phyloP scores from a whole-genome alignment of 2,797 vertebrate genomes.

The Spatula versicolor region DNA sequence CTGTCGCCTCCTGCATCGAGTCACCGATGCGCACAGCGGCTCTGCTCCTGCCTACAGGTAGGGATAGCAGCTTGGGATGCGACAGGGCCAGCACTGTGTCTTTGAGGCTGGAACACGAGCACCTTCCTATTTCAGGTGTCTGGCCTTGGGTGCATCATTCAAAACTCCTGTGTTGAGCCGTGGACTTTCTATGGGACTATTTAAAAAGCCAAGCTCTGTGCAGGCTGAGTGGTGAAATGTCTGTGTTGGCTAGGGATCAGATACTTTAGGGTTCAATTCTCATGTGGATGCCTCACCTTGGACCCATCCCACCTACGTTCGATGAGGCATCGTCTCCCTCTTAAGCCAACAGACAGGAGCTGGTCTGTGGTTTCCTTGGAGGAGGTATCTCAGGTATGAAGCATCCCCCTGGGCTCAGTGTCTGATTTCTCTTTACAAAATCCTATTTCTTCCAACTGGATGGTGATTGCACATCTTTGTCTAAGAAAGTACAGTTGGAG shows the following conservation, averaged over 20 bases:
- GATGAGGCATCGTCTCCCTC: not conserved
- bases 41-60: not conserved
- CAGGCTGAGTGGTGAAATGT: not conserved
- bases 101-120: not conserved
- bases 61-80: not conserved
- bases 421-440: not conserved
- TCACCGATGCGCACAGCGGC: not conserved
- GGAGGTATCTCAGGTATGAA: slow-evolving; percentile 9
- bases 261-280: not conserved
- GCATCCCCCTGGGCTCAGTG: slow-evolving; percentile 24
- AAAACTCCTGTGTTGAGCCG: not conserved
- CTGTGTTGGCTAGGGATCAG: not conserved
- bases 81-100: rapidly evolving
- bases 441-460: not conserved
- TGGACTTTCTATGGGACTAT: not conserved
- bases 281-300: not conserved
- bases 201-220: not conserved
- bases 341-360: not conserved
- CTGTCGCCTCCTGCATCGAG: not conserved
- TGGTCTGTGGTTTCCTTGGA: not conserved
- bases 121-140: rapidly evolving
- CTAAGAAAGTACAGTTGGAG: not conserved
- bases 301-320: not conserved
- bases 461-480: not conserved
- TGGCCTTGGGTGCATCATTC: not conserved